Percentiles rank a stretch among this genome's conserved stretches.
Conservation (phyloP, 2,888 invertebrate genomes). For the Nemotelus pantherinus region DNA sequence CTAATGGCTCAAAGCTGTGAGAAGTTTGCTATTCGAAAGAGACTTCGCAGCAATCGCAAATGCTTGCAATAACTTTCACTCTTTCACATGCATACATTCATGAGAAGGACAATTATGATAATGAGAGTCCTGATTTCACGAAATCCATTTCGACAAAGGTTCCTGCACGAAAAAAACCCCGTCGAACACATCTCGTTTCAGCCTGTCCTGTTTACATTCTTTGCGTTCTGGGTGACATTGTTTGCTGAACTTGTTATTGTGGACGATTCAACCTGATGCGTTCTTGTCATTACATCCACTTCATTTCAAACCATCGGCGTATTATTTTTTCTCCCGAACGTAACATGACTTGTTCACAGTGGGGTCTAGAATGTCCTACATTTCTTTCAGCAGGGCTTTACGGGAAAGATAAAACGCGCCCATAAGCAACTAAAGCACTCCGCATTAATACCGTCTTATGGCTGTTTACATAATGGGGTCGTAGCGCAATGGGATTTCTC, state of each 20-base stretch:
- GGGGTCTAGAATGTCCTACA: conserved; percentile 32
- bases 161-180: background rate
- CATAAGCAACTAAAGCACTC: conserved; percentile 49
- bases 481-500: conserved; percentile 31
- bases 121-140: conserved; percentile 1
- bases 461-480: conserved; percentile 49
- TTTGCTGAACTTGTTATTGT: conserved; percentile 26
- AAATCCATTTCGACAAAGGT: background rate
- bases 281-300: background rate
- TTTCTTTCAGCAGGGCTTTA: conserved; percentile 26
- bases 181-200: background rate
- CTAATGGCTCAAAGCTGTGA: too few relatives aligned
- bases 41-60: too few relatives aligned
- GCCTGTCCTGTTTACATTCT: conserved; percentile 6
- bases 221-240: conserved; percentile 1
- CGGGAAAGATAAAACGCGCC: conserved; percentile 46
- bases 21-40: too few relatives aligned
- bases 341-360: conserved; percentile 14
- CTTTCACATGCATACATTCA: background rate
- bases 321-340: conserved; percentile 12
- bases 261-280: conserved; percentile 3
- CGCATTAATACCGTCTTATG: conserved; percentile 50
- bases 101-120: conserved; percentile 11
- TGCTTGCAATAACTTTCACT: background rate
- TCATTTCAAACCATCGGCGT: background rate